Percentiles rank a stretch among this genome's conserved stretches.
Conservation (phyloP, 2,888 invertebrate genomes). For the Dioctria linearis region DNA sequence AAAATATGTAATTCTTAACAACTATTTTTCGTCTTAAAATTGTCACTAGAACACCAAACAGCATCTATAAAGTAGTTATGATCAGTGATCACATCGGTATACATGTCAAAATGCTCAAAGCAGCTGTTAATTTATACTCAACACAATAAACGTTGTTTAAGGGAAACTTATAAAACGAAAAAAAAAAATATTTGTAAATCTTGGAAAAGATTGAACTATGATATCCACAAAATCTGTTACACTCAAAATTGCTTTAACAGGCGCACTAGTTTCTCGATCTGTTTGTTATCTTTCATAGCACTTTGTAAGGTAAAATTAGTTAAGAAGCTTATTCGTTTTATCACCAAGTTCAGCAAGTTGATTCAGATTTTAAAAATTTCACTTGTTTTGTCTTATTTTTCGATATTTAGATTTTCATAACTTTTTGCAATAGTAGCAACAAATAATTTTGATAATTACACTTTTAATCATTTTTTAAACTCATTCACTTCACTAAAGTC, state of each 20-base stretch:
- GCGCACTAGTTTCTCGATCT: background rate
- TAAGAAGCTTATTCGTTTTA: background rate
- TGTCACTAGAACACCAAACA: slow-evolving; percentile 62
- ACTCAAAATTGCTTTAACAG: background rate
- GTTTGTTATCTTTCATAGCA: background rate
- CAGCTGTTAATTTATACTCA: background rate
- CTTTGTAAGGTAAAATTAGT: background rate
- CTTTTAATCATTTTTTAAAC: background rate
- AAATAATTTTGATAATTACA: background rate
- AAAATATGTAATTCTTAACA: slow-evolving; percentile 66
- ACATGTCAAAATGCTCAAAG: slow-evolving; percentile 55
- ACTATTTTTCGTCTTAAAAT: slow-evolving; percentile 61
- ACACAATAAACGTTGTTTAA: background rate
- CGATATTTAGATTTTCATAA: background rate
- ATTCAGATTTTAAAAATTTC: background rate
- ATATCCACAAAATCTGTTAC: background rate
- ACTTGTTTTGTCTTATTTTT: background rate
- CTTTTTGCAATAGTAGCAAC: background rate
- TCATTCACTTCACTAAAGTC: slow-evolving; percentile 12
- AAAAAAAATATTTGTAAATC: too few species aligned
- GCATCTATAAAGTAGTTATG: slow-evolving; percentile 61
- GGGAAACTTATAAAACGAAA: too few species aligned
- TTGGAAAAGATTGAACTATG: too few species aligned
- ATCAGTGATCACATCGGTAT: slow-evolving; percentile 58
- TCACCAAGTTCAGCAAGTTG: too few species aligned